Base-by-base conservation (phyloP, 2,888 invertebrate species). In the Nemurella pictetii region DNA sequence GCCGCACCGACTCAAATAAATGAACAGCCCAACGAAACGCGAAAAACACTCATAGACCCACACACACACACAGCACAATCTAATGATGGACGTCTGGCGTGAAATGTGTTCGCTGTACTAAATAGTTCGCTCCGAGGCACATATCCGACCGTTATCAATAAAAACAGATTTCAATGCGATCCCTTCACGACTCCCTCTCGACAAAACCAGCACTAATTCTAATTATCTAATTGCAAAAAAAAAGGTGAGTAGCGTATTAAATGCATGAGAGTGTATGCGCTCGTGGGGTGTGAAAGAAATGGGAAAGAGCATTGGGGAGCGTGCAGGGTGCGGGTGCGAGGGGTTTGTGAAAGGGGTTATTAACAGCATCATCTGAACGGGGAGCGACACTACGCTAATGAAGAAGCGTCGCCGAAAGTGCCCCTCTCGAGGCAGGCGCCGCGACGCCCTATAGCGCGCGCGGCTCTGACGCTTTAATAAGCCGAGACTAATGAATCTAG, bases 401-500 rank as follows among this genome's bases (percentile, higher is more conserved):
- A 81, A 84, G 84, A 80, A 73, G 84, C 73, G 84, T 72, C 73
- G 84, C 30, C 73, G 80, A 73, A 84, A 81, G 81, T 73, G 73
- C 81, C 55, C 55, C 73, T 74, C 73, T 36, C 72, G 81, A 73
- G 81, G 84, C 55, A 30, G 75, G 78, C 28, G 36, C 27, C 82
- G 82, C 72, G 29, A 28, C 82, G 29, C 27, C 72, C 32, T 32
- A 5, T n/a, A n/a, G n/a, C n/a, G n/a, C n/a, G 32, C 30, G 74
- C 25, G 12, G 28, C 75, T 75, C 26, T 36, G 27, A 36, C 35
- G 72, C 80, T 80, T 30, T 84, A 84, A 84, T 84, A 80, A 84
- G 84, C 84, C 29, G 28, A 9, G 73, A 80, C 80, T 84, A 84
- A 84, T 84, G 84, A 84, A 80, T 81, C 81, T 36, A 81, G 36